Conservation (phyloP, 2,113 vertebrate genomes). For the Microcebus lehilahytsara region DNA sequence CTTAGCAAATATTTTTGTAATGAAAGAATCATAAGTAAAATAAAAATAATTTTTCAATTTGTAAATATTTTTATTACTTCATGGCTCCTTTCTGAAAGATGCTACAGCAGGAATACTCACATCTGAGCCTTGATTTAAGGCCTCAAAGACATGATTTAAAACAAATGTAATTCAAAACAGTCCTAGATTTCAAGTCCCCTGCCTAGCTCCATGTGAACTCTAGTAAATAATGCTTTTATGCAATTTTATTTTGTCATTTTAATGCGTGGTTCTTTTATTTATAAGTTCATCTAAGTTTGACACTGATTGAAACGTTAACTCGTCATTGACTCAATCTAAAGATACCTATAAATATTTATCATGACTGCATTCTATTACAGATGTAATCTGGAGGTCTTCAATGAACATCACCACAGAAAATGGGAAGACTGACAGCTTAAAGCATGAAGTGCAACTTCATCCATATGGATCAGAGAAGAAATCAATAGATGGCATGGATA, state of each 20-base stretch:
- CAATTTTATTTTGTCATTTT: background rate
- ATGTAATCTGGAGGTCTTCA: background rate
- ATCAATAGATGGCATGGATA: slow-evolving; percentile 15
- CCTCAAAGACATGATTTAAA: background rate
- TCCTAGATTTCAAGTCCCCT: background rate
- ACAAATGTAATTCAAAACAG: background rate
- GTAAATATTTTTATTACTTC: background rate
- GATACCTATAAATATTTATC: background rate
- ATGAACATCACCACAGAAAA: background rate
- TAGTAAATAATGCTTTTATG: background rate
- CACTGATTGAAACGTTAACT: slow-evolving; percentile 29
- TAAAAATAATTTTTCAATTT: background rate
- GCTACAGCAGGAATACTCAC: background rate
- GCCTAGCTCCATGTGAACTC: background rate
- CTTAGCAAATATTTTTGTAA: background rate
- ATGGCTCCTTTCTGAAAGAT: background rate
- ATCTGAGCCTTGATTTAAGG: background rate
- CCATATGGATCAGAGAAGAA: slow-evolving; percentile 42
- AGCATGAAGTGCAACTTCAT: background rate
- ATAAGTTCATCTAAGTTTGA: background rate
- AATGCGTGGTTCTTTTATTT: background rate
- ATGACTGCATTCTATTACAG: background rate
- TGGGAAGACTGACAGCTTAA: slow-evolving; percentile 15
- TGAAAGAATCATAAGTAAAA: background rate
- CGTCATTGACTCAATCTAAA: background rate